Evolutionary conservation across 2,113 vertebrate species (phyloP), one percentile per base, ranked within the genome.

Genomic region (Thalassoma bifasciatum): DNA sequence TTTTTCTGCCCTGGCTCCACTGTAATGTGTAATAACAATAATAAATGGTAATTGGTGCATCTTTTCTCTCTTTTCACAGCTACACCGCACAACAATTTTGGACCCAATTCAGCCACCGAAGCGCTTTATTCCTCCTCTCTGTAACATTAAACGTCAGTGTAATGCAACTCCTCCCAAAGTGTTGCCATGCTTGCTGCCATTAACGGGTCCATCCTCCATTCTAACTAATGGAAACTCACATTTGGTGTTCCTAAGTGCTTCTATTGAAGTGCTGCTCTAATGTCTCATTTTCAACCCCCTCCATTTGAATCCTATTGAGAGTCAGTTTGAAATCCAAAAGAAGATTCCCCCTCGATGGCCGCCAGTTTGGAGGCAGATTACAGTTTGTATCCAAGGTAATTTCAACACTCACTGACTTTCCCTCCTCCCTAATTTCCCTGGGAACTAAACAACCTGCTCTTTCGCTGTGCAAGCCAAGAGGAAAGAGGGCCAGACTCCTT

Each of bases 171-270:
- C 51, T 61, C 66, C 53, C 40, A 71, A 70, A 75, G 79, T 40
- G 8, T 62, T 54, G 56, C 51, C n/a, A 38, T 30, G 57, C 58
- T 66, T 0, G 8, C 62, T 65, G 59, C 30, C 85, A 85, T 86
- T 81, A 77, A 66, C 11, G 24, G 8, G 8, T 75, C 68, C 73
- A 63, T 72, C 67, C 74, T 72, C 65, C 47, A 42, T 76, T 75
- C 42, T 54, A 9, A 42, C 72, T 91, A 86, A 88, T 88, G 85
- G 75, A 76, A 66, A 85, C 73, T 80, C 79, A 49, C 81, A 79
- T 86, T 83, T 65, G 24, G 58, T 61, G 62, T 21, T 21, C 47
- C 63, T 87, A 81, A 85, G 75, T 71, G 76, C 66, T n/a, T 70
- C 72, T 83, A 34, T 73, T 37, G 69, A 64, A 80, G 82, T 63